Evolutionary conservation across 2,797 vertebrate species (phyloP).

Genomic region (Melanotaenia maccullochi): DNA sequence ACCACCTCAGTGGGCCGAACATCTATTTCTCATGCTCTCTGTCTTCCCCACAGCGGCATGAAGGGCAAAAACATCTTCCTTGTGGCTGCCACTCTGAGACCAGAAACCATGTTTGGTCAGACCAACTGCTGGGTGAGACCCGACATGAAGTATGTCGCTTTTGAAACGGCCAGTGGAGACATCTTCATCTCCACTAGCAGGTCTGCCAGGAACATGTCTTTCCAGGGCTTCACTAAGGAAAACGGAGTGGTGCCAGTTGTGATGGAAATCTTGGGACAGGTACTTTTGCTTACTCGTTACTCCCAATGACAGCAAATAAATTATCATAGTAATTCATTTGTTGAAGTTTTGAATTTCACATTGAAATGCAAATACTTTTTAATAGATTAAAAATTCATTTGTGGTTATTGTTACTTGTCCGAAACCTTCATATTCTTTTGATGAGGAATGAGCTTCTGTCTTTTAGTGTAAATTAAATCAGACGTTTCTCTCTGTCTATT

Average conservation of each 20-base stretch:
- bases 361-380: neutral
- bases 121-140: slow-evolving; percentile 98
- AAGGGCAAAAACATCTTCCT: slow-evolving; percentile 92
- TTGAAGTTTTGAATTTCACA: neutral
- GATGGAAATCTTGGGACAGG: slow-evolving; percentile 96
- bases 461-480: neutral
- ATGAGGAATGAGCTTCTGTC: neutral
- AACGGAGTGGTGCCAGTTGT: slow-evolving; percentile 90
- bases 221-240: slow-evolving; percentile 93
- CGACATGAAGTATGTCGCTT: slow-evolving; percentile 95
- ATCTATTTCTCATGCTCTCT: neutral
- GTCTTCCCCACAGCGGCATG: slow-evolving; percentile 81
- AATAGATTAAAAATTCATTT: neutral
- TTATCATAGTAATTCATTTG: neutral
- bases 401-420: neutral
- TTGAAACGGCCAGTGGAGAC: slow-evolving; percentile 88
- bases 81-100: slow-evolving; percentile 95
- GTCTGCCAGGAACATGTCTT: slow-evolving; percentile 96
- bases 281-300: slow-evolving; percentile 56
- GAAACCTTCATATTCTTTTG: neutral
- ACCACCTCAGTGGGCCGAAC: neutral
- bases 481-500: neutral
- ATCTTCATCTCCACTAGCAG: slow-evolving; percentile 91
- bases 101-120: slow-evolving; percentile 99
- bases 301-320: neutral